Conservation (phyloP, 2,797 vertebrate genomes). For the Typhlichthys subterraneus region DNA sequence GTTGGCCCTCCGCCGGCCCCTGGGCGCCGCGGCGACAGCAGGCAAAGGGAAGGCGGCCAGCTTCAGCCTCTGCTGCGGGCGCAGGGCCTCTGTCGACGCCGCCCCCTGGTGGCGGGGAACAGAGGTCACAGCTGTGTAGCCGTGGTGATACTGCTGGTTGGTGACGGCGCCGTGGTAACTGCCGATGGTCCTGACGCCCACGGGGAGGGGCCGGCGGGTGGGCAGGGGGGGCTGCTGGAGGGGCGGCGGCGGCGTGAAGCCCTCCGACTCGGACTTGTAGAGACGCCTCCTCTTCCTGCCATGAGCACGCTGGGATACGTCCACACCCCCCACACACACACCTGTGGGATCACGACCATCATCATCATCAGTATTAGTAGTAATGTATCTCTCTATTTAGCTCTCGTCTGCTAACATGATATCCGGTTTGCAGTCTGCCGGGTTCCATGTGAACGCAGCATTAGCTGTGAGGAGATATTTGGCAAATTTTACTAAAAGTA, state of each 20-base stretch:
- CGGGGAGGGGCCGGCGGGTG: constrained; percentile 61
- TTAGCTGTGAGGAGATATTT: no score
- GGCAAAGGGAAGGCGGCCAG: constrained; percentile 7
- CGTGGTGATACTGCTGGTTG: constrained; percentile 56
- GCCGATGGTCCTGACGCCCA: constrained; percentile 62
- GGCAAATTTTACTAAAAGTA: no score
- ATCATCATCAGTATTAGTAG: no score
- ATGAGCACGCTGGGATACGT: constrained; percentile 51
- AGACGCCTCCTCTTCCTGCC: constrained; percentile 75
- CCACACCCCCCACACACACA: constrained; percentile 22
- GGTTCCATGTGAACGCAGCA: no score
- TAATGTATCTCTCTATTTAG: no score
- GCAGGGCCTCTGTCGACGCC: constrained; percentile 38
- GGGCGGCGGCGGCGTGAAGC: constrained; percentile 49
- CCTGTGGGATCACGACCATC: no score
- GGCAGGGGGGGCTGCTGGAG: constrained; percentile 58
- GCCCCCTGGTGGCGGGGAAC: constrained; percentile 49
- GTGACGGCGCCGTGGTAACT: constrained; percentile 71
- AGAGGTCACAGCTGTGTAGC: constrained; percentile 12
- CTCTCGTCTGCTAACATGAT: no score
- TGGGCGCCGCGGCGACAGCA: constrained; percentile 21
- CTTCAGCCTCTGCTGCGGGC: constrained; percentile 55
- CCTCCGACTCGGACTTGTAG: constrained; percentile 78
- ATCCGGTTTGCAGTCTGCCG: no score
- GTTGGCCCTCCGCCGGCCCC: constrained; percentile 68